Percentiles rank a stretch among this genome's conserved stretches.
Conservation (phyloP, 2,888 invertebrate species). For the Xylophagus ater region DNA sequence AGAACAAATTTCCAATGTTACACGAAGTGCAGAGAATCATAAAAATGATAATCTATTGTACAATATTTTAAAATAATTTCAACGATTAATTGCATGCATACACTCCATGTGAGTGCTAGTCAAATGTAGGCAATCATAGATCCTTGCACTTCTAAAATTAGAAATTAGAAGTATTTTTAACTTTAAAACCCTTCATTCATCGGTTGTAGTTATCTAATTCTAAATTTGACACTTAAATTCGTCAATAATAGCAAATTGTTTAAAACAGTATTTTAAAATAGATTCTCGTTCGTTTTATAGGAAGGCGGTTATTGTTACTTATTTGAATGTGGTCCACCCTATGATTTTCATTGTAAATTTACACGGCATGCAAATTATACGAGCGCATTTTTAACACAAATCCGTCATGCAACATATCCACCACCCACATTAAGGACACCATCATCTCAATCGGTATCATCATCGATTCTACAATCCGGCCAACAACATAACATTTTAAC, state of each 20-base stretch:
- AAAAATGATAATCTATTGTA: no score
- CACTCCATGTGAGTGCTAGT: no score
- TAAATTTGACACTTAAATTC: no score
- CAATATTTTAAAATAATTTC: no score
- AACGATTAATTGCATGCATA: no score
- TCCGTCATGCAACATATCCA: conserved; percentile 36
- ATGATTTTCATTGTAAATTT: conserved; percentile 88
- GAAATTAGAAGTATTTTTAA: no score
- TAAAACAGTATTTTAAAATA: not conserved
- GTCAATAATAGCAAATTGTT: not conserved
- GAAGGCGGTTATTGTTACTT: conserved; percentile 74
- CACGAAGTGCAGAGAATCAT: no score
- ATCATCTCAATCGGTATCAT: conserved; percentile 17
- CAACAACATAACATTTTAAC: not conserved
- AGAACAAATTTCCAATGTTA: no score
- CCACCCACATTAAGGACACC: conserved; percentile 18
- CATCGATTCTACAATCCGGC: not conserved
- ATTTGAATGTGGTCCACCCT: conserved; percentile 81
- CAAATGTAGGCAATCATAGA: no score
- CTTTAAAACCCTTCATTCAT: no score
- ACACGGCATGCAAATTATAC: conserved; percentile 80
- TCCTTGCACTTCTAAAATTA: no score
- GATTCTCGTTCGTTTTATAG: conserved; percentile 7
- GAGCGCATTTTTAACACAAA: conserved; percentile 68
- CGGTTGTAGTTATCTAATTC: no score